Conservation (phyloP, 2,113 vertebrate genomes). For the Tragelaphus strepsiceros region DNA sequence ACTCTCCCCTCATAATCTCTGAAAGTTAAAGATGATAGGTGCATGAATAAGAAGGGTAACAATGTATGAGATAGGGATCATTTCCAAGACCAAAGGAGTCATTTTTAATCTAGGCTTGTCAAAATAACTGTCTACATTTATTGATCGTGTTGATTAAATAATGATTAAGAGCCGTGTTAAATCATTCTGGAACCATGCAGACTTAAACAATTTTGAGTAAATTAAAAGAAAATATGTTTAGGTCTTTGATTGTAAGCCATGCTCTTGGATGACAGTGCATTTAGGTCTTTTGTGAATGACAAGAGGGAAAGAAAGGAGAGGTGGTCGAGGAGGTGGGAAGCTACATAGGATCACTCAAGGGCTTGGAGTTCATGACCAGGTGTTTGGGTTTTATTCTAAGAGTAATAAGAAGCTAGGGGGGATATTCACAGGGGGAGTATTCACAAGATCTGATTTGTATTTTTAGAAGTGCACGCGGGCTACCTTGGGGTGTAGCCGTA, state of each 20-base stretch:
- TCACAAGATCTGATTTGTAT: not conserved
- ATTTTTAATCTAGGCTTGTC: not conserved
- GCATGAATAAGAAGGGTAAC: not conserved
- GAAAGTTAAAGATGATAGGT: not conserved
- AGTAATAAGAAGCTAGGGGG: not conserved
- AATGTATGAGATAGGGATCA: not conserved
- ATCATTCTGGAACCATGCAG: not conserved
- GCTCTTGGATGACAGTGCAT: not conserved
- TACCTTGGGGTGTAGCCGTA: not conserved
- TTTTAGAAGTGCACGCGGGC: not conserved
- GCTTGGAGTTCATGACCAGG: not conserved
- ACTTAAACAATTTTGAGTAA: not conserved
- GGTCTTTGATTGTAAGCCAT: not conserved
- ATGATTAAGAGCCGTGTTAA: not conserved
- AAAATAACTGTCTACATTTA: not conserved
- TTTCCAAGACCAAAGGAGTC: not conserved
- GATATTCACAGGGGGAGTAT: not conserved
- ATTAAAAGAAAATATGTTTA: not conserved
- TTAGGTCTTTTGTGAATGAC: not conserved
- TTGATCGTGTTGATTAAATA: not conserved
- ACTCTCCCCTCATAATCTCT: not conserved
- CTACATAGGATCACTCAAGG: not conserved
- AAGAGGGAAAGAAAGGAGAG: not conserved
- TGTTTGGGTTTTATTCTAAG: not conserved
- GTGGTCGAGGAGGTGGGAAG: not conserved